Evolutionary conservation across 2,888 invertebrate species (phyloP), one percentile per base, ranked within the genome.

Genomic region (Cosmia pyralina): DNA sequence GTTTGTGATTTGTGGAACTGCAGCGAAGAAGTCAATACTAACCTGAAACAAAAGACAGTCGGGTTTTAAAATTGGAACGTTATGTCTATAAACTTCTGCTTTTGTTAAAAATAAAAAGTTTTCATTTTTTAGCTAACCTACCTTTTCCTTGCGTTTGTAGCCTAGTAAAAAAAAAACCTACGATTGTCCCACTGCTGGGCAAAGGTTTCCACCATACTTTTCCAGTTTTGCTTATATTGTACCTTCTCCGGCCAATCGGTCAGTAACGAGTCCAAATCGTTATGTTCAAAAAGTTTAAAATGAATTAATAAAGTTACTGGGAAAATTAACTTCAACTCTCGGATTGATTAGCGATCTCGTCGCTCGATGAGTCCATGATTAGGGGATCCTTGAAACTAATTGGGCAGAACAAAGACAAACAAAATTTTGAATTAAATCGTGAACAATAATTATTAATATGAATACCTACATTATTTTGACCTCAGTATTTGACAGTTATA

Each of bases 1-100:
- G 19, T 46, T 58, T 48, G 8, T 66, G 55, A 48, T 46, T 66
- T n/a, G 38, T 57, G n/a, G 11, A 46, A 22, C 44, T 63, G 38
- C 50, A 59, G 46, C 53, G 28, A 55, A 10, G 34, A 53, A 52
- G 41, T 46, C 75, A 63, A 69, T 81, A 81, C 81, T 59, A 60
- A 81, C 85, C 81, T 81, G 85, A 62, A 84, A 81, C 81, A 81
- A 81, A 75, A 84, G 67, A 70, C 8, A 69, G 44, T 38, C n/a
- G 15, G 7, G 5, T 17, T 76, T 75, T 48, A 58, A 58, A 59
- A 76, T 50, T 15, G 41, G 58, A 74, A 80, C 34, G 19, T 53
- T 34, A n/a, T n/a, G 7, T 59, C 19, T 28, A 10, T 17, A 46
- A 38, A 38, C 17, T 13, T 72, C 3, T 52, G 28, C 11, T 34